phyloP scores from a whole-genome alignment of 2,888 invertebrate genomes.

The Entomobrya proxima region DNA sequence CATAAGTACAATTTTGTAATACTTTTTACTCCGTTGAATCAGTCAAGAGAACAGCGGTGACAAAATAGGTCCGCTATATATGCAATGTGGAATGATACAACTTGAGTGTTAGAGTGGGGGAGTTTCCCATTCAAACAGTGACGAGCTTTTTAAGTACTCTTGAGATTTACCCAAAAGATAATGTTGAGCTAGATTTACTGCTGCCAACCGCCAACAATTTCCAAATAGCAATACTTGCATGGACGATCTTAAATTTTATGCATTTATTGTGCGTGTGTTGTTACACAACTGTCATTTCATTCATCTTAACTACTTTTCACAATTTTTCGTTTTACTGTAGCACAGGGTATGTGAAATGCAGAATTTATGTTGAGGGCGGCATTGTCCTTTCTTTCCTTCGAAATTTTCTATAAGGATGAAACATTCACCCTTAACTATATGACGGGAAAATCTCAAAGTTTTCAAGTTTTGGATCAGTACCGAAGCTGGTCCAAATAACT shows the following conservation, averaged over 20 bases:
- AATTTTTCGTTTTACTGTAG: background rate
- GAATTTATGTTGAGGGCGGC: too few species aligned
- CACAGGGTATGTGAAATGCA: too few species aligned
- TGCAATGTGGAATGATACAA: background rate
- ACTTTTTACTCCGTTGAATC: constrained; percentile 37
- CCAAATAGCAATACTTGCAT: background rate
- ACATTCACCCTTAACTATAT: too few species aligned
- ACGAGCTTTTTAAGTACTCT: constrained; percentile 65
- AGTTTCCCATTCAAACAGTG: constrained; percentile 51
- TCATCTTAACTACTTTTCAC: background rate
- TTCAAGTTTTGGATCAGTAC: too few species aligned
- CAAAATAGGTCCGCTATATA: background rate
- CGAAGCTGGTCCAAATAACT: too few species aligned
- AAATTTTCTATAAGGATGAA: too few species aligned
- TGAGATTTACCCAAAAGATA: constrained; percentile 65
- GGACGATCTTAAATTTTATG: constrained; percentile 2
- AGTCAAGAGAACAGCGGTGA: background rate
- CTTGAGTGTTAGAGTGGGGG: constrained; percentile 28
- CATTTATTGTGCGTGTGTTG: background rate
- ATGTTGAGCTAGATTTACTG: constrained; percentile 66
- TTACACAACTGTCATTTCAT: constrained; percentile 50
- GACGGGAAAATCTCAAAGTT: too few species aligned
- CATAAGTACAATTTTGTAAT: constrained; percentile 37
- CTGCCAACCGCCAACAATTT: constrained; percentile 17
- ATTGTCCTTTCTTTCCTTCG: too few species aligned